Evolutionary conservation across 2,797 vertebrate species (phyloP), one percentile per base, ranked within the genome.

Genomic region (Labeo calbasu): DNA sequence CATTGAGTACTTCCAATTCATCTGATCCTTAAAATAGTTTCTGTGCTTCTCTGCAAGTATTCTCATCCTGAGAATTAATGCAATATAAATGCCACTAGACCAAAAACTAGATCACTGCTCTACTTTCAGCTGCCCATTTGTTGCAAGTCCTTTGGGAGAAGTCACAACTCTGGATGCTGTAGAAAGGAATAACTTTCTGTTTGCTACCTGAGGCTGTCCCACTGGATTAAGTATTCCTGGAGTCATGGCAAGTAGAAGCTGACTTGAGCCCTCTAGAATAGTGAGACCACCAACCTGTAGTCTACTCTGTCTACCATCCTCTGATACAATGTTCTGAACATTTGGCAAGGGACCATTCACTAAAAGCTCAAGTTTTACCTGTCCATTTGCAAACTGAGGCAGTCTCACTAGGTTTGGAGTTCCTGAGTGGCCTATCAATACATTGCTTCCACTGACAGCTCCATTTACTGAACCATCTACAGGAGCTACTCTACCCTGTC

Each of bases 281-380:
- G 46, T 36, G 2, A 4, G 43, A 55, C 48, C 32, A 23, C 32
- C 69, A 23, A 65, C 40, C 15, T 28, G 10, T 17, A 14, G 53
- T 48, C 8, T 63, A 4, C 28, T 68, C 63, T 51, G 10, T 55
- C 65, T 28, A 32, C 32, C 19, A 69, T 69, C 32, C 25, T 48
- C 25, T 69, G 17, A 15, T 19, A 14, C 77, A 69, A 69, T 53
- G 50, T 69, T 70, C 12, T 53, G 65, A 70, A 53, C 63, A 69
- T 4, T 78, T 7, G n/a, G 9, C 13, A 17, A 6, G 23, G 4
- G 13, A 40, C 28, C 25, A n/a, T 12, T 68, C n/a, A 43, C 28
- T 40, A 69, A 80, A 15, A 66, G 43, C 43, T 66, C 17, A 43
- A 9, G 51, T 21, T 79, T 79, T 14, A 32, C 15, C 15, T 32